Conservation (phyloP, 2,888 invertebrate genomes). For the Caenorhabditis sp. region DNA sequence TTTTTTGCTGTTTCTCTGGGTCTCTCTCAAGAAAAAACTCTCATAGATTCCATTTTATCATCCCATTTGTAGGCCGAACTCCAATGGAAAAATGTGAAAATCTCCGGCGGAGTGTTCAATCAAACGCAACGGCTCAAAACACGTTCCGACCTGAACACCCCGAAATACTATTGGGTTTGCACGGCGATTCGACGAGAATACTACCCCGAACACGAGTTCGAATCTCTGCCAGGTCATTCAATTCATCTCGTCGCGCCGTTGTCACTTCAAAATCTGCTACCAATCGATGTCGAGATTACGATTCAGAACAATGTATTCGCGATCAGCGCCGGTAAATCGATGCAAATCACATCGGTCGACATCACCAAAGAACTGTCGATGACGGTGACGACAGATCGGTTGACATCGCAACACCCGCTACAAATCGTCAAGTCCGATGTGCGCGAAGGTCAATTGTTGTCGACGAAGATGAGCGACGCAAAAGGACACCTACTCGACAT, state of each 20-base stretch:
- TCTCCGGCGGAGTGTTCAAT: conserved; percentile 40
- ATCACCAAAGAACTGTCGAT: conserved; percentile 57
- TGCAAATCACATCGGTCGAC: conserved; percentile 72
- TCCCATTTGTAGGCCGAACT: conserved; percentile 30
- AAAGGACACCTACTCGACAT: conserved; percentile 51
- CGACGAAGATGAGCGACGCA: conserved; percentile 48
- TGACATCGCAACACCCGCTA: conserved; percentile 80
- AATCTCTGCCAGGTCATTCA: conserved; percentile 83
- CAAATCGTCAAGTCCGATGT: conserved; percentile 68
- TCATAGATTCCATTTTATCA: too few relatives aligned
- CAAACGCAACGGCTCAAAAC: conserved; percentile 41
- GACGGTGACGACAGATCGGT: conserved; percentile 80
- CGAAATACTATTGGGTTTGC: conserved; percentile 77
- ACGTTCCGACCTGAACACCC: conserved; percentile 21
- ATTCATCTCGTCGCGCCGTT: conserved; percentile 86
- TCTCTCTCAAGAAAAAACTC: too few relatives aligned
- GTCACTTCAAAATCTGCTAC: conserved; percentile 81
- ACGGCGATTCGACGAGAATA: conserved; percentile 78
- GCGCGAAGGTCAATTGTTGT: conserved; percentile 32
- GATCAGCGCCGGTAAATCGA: conserved; percentile 73
- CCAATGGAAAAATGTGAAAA: conserved; percentile 39
- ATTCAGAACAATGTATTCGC: conserved; percentile 54
- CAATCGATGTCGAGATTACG: conserved; percentile 75
- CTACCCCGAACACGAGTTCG: conserved; percentile 76
- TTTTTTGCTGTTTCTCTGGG: background rate